These are phyloP conservation scores for Phrynocephalus versicolor DNA, from an alignment of 2,113 vertebrate species.

Conservation along the genomic window DNA sequence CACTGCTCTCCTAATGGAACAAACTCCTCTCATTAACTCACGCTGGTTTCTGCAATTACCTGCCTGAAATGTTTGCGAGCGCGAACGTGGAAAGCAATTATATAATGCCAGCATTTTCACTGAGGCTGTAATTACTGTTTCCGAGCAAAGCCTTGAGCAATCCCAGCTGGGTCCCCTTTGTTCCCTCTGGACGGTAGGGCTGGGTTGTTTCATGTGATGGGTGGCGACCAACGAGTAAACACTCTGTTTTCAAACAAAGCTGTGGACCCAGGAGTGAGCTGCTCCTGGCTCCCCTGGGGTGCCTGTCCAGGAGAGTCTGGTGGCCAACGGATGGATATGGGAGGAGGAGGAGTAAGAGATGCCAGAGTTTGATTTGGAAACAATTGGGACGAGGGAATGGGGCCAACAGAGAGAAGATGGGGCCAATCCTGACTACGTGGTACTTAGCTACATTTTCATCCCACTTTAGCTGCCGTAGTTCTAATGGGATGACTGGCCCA, in stretches of 20 bases:
- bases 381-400: too few species aligned
- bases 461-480: too few species aligned
- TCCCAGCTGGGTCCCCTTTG: not conserved
- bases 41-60: constrained; percentile 34
- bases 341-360: too few species aligned
- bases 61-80: not conserved
- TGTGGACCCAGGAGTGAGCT: not conserved
- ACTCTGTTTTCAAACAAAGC: not conserved
- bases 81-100: constrained; percentile 19
- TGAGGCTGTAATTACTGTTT: constrained; percentile 23
- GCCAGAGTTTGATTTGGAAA: too few species aligned
- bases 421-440: too few species aligned
- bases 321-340: too few species aligned
- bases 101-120: constrained; percentile 31
- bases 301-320: too few species aligned
- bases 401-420: too few species aligned
- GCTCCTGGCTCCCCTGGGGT: too few species aligned
- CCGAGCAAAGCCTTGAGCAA: not conserved
- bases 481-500: too few species aligned
- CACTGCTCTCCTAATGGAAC: too few species aligned
- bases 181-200: not conserved
- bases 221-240: not conserved
- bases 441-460: too few species aligned
- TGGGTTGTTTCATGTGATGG: not conserved
- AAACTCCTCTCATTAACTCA: constrained; percentile 8